A percentile compares a stretch with the other conserved stretches of the same genome.
Evolutionary conservation across 1,140 invertebrate species (phyloP).

Genomic region (Ceratosolen solmsi): DNA sequence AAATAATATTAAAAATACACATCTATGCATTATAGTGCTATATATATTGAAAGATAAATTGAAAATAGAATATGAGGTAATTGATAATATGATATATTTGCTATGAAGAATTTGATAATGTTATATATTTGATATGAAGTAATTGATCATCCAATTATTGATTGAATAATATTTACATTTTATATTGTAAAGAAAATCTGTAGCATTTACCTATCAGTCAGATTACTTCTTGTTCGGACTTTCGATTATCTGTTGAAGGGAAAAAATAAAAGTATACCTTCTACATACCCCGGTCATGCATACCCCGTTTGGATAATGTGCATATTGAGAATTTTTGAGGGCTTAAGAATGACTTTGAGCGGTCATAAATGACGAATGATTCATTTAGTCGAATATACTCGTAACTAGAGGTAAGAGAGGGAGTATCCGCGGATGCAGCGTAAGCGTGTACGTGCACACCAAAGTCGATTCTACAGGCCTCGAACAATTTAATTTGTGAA

Average conservation of each 20-base stretch:
- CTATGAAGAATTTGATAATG: too few species aligned
- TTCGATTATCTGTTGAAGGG: neutral
- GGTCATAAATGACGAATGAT: conserved; percentile 44
- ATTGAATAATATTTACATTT: too few species aligned
- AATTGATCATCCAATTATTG: too few species aligned
- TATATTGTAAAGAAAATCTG: too few species aligned
- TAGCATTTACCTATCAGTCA: too few species aligned
- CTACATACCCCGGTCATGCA: neutral
- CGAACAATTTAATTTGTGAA: conserved; percentile 69
- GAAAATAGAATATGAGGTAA: too few species aligned
- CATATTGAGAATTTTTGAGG: conserved; percentile 45
- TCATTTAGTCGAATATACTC: conserved; percentile 13
- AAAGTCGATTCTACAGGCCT: conserved; percentile 59
- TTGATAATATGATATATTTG: too few species aligned
- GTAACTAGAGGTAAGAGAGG: conserved; percentile 15
- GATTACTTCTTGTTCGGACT: neutral
- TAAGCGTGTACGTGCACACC: neutral
- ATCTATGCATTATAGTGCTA: too few species aligned
- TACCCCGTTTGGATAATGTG: neutral
- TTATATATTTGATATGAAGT: too few species aligned
- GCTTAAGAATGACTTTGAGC: conserved; percentile 26
- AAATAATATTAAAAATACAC: too few species aligned
- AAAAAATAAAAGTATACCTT: neutral
- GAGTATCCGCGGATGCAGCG: neutral
- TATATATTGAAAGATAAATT: too few species aligned